These are phyloP conservation scores for Diabrotica balteata DNA, from an alignment of 2,888 invertebrate genomes.

Conservation along the genomic window DNA sequence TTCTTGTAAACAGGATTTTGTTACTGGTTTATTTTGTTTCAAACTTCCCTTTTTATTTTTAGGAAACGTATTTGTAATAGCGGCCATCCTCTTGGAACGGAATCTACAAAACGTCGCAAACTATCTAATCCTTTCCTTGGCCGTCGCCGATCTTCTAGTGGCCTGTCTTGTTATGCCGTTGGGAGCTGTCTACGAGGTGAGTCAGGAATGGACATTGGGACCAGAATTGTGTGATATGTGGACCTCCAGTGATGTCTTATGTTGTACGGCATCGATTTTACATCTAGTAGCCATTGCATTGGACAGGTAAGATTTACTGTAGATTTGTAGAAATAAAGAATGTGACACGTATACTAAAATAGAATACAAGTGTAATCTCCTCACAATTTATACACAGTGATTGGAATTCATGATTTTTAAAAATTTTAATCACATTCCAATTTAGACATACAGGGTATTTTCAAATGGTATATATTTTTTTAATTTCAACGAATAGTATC, in stretches of 20 bases:
- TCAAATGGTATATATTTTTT: no score
- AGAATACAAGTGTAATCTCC: no score
- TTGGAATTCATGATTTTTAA: no score
- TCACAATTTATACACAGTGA: no score
- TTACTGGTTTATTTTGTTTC: no score
- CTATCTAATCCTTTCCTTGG: slow-evolving; percentile 88
- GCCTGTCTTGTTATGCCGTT: slow-evolving; percentile 83
- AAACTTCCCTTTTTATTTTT: slow-evolving; percentile 49
- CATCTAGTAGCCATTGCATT: slow-evolving; percentile 83
- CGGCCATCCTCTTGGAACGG: slow-evolving; percentile 86
- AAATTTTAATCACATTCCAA: no score
- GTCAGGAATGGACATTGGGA: slow-evolving; percentile 83
- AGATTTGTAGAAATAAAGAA: background rate
- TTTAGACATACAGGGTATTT: no score
- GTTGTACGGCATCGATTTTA: slow-evolving; percentile 84
- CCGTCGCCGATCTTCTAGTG: slow-evolving; percentile 90
- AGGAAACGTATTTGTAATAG: slow-evolving; percentile 95
- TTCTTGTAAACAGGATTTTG: no score
- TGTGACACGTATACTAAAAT: background rate
- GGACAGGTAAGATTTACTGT: slow-evolving; percentile 69
- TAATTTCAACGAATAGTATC: no score
- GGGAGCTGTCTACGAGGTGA: slow-evolving; percentile 77
- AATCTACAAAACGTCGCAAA: slow-evolving; percentile 89
- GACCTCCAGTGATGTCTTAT: slow-evolving; percentile 91
- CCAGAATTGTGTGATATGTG: slow-evolving; percentile 92